phyloP scores from a whole-genome alignment of 2,113 vertebrate species.

The Nansenia antarctica region DNA sequence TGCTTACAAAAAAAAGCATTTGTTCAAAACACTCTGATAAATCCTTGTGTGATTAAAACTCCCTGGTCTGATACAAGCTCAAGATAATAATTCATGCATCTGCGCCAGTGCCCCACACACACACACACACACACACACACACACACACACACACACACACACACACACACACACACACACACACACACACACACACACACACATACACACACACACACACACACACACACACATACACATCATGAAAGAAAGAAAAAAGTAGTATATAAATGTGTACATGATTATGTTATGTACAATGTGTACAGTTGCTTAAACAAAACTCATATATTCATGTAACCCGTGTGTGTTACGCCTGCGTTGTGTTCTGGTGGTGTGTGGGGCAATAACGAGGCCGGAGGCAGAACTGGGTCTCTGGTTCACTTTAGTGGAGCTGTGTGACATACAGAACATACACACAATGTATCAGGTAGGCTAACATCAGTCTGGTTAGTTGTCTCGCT shows the following conservation, averaged over 20 bases:
- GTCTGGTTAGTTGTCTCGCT: no score
- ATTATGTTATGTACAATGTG: no score
- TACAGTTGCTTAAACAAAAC: slow-evolving; percentile 59
- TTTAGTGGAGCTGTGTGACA: no score
- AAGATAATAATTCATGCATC: slow-evolving; percentile 61
- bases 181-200: slow-evolving; percentile 15
- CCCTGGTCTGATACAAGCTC: slow-evolving; percentile 49
- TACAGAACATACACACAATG: no score
- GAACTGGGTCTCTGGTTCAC: no score
- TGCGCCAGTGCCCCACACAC: slow-evolving; percentile 21
- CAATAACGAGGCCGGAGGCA: no score
- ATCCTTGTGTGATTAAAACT: slow-evolving; percentile 75
- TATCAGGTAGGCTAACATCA: no score
- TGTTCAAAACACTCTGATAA: slow-evolving; percentile 67
- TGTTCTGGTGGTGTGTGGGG: no score
- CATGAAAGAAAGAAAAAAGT: slow-evolving; percentile 50
- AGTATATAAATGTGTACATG: slow-evolving; percentile 56
- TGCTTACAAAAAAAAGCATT: slow-evolving; percentile 73
- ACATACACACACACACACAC: slow-evolving; percentile 23
- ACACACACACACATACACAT: slow-evolving; percentile 1
- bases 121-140: slow-evolving; percentile 30
- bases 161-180: slow-evolving; percentile 31
- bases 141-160: not conserved
- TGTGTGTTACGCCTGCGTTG: no score
- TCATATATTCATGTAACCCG: no score